phyloP scores from a whole-genome alignment of 2,113 vertebrate species.

The Barnardius zonarius region DNA sequence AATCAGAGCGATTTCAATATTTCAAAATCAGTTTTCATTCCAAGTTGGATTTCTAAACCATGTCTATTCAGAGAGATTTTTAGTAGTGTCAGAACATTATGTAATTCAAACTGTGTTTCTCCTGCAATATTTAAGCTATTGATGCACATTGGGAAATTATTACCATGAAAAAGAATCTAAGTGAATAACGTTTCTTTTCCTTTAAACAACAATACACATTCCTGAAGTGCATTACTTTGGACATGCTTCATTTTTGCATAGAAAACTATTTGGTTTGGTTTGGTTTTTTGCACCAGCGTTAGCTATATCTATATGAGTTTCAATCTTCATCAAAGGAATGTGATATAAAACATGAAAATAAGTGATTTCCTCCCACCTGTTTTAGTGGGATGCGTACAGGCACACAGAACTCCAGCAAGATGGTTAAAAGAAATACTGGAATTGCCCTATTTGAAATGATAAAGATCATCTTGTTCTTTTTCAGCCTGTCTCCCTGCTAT shows the following conservation, averaged over 20 bases:
- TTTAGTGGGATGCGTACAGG: background rate
- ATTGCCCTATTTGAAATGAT: conserved; percentile 18
- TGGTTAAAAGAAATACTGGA: background rate
- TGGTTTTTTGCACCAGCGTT: background rate
- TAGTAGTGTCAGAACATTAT: background rate
- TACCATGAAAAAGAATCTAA: background rate
- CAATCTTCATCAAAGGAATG: background rate
- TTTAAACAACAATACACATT: background rate
- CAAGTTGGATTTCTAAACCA: background rate
- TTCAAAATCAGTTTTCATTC: background rate
- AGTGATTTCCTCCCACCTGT: background rate
- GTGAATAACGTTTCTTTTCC: background rate
- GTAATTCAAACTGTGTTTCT: background rate
- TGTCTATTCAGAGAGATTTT: background rate
- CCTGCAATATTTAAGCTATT: background rate
- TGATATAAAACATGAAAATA: background rate
- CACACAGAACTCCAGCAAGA: background rate
- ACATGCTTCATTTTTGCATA: background rate
- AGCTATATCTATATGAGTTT: background rate
- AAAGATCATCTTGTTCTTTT: conserved; percentile 40
- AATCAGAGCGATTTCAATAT: background rate
- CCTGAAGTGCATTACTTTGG: background rate
- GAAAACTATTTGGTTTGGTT: background rate
- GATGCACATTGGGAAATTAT: background rate
- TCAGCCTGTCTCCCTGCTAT: conserved; percentile 15